Base-by-base conservation (phyloP, 2,888 invertebrate species). In the Lepas anatifera region DNA sequence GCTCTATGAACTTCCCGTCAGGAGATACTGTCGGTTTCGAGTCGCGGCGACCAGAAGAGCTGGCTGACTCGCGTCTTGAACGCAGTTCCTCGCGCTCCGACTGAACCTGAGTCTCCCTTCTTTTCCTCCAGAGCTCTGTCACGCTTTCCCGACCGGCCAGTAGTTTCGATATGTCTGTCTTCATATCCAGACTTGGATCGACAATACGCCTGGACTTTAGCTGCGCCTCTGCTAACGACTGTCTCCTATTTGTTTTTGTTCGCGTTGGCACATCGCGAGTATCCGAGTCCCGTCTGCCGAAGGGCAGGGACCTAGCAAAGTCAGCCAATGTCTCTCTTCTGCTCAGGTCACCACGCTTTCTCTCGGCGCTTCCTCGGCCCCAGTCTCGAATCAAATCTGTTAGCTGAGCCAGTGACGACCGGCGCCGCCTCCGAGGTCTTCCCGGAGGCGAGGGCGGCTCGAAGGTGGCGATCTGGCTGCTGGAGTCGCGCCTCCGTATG, bases 381-480 rank as follows among this genome's bases (percentile, higher is more conserved):
- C 92, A 92, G 83, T 92, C 92, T 70, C 91, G 85, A 67, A 94
- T 80, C 71, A 94, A 89, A 79, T 94, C 94, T 72, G 92, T 92
- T 72, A 93, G 83, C 80, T 93, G 93, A 25, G 94, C 93, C 72
- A 94, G 81, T 3, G 92, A 92, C 74, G 91, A 91, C 70, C 92
- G 87, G 27, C 92, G 86, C 7, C 92, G 86, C 11, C 90, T 85
- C 58, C 73, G 69, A 52, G 72, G 71, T 18, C 39, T n/a, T 37
- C 48, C 41, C 35, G 72, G 73, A 27, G 74, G 74, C 25, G 73
- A 72, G 71, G 92, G 92, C 69, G 93, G 92, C 37, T 92, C 91
- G 64, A 89, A 85, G 79, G 87, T 86, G 77, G 89, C 87, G 75
- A 94, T 93, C 81, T 94, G 94, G 1, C 93, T 91, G n/a, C 92